These are phyloP conservation scores for Parus major DNA, from an alignment of 2,113 vertebrate genomes.

Conservation along the genomic window DNA sequence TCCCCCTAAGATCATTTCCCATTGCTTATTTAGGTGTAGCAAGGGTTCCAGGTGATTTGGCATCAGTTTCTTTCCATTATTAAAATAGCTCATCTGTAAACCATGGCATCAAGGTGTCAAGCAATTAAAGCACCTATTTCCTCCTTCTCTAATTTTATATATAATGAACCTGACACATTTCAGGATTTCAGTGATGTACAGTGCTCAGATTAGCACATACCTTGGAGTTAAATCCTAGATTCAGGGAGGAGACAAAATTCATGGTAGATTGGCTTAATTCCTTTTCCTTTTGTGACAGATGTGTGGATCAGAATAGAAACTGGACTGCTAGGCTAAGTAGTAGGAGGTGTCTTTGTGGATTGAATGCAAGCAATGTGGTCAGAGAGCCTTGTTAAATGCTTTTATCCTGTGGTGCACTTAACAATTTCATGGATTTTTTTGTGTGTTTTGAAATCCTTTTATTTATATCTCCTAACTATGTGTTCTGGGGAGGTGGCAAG, in stretches of 20 bases:
- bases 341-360: neutral
- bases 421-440: neutral
- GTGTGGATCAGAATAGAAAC: neutral
- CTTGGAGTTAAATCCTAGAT: neutral
- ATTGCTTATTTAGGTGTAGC: neutral
- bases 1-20: neutral
- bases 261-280: neutral
- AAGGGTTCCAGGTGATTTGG: neutral
- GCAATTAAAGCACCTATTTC: neutral
- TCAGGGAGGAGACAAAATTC: neutral
- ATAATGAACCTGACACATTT: neutral
- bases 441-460: neutral
- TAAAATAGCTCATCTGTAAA: neutral
- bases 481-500: neutral
- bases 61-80: neutral
- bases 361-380: neutral
- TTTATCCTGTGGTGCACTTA: neutral
- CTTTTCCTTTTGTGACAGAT: neutral
- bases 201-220: neutral
- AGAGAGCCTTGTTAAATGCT: neutral
- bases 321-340: neutral
- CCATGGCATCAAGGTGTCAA: neutral
- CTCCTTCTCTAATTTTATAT: neutral
- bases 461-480: neutral
- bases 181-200: neutral